Base-by-base conservation (phyloP, 2,888 invertebrate genomes). In the Eustalomyia histrio region DNA sequence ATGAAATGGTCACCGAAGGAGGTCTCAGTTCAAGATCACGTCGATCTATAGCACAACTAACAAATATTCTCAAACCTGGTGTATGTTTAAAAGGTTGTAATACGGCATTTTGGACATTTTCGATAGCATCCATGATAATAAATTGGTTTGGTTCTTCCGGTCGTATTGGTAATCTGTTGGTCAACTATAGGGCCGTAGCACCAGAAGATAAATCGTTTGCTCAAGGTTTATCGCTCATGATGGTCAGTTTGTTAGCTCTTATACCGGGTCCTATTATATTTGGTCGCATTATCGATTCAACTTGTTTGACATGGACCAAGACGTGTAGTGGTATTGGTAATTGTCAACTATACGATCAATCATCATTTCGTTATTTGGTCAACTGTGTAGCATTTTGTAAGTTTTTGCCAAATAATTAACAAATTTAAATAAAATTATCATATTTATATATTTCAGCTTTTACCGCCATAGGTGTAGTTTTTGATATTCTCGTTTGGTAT, bases 221-320 rank as follows among this genome's bases (percentile, higher is more conserved):
- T 0, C 93, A 94, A 86, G 94, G 94, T 1, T 88, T 94, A 29
- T 91, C 92, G 0, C 89, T 94, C 0, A 92, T 93, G 90, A 89
- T 93, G 86, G 88, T 94, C 60, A 94, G 94, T 63, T 84, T 94
- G 24, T 92, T 94, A 84, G 93, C 93, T 1, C 90, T 94, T 76
- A 94, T 94, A 79, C 95, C 95, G 0, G 94, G 94, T 6, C 95
- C 95, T 0, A 93, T 95, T 72, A 89, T 95, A 57, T 90, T 88
- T 78, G 95, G 95, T 0, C 92, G 92, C 14, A 92, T 95, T 61
- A 94, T 92, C 85, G 94, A 95, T 87, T 92, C 92, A 12, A 92
- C 94, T 0, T 95, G 95, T 83, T 86, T 94, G 47, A 92, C 94
- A 21, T 95, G 94, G 95, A 93, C 94, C 39, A 90, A 92, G 68